Percentiles rank a stretch among this genome's conserved stretches.
These are phyloP conservation scores for Baccha elongata DNA, from an alignment of 2,888 invertebrate genomes.

Conservation along the genomic window DNA sequence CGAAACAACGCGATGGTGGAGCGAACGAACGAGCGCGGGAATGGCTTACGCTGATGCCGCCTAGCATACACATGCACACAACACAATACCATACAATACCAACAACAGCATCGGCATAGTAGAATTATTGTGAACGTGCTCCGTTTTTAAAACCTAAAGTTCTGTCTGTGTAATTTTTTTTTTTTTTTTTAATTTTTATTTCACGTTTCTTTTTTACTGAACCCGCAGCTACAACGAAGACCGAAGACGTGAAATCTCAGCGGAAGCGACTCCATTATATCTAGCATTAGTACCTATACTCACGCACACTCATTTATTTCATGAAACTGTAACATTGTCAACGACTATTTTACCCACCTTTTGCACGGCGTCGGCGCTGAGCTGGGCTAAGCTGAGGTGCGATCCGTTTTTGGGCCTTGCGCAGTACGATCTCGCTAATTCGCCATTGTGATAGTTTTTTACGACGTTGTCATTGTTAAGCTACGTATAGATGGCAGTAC, in stretches of 20 bases:
- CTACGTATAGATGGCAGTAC: constrained; percentile 42
- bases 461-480: constrained; percentile 32
- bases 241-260: constrained; percentile 39
- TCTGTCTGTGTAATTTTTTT: constrained; percentile 19
- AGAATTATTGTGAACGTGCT: constrained; percentile 55
- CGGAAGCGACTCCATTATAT: constrained; percentile 57
- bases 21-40: constrained; percentile 57
- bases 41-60: constrained; percentile 48
- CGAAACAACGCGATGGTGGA: constrained; percentile 55
- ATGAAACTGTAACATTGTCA: constrained; percentile 62
- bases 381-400: constrained; percentile 30
- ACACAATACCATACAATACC: constrained; percentile 26
- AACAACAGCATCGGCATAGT: constrained; percentile 3
- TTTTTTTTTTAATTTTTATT: constrained; percentile 26
- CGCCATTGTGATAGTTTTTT: constrained; percentile 49
- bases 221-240: constrained; percentile 19
- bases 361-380: constrained; percentile 38
- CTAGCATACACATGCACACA: constrained; percentile 45
- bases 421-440: constrained; percentile 55
- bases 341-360: constrained; percentile 52
- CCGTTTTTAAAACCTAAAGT: constrained; percentile 47
- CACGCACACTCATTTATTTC: constrained; percentile 28
- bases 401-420: constrained; percentile 60
- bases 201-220: constrained; percentile 34
- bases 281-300: constrained; percentile 35